phyloP scores from a whole-genome alignment of 2,888 invertebrate genomes.

The Andricus quercusramuli region DNA sequence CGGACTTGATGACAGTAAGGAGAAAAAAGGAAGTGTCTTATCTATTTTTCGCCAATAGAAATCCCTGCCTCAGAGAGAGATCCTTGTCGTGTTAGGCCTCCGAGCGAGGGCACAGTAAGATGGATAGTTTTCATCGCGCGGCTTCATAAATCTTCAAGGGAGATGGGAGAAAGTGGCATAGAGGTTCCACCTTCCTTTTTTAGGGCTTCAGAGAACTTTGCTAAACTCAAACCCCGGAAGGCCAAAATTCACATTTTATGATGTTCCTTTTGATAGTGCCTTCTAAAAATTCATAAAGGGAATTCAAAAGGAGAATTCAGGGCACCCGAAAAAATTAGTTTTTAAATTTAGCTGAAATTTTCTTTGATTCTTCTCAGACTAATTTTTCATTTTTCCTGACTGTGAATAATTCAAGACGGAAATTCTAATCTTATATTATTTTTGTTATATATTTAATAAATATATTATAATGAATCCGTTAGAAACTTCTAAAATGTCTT shows the following conservation, averaged over 20 bases:
- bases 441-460: no score
- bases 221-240: slow-evolving; percentile 43
- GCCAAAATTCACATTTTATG: background rate
- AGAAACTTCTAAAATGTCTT: no score
- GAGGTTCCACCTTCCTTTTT: slow-evolving; percentile 16
- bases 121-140: slow-evolving; percentile 70
- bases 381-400: no score
- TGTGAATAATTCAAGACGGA: no score
- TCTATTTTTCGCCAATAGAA: slow-evolving; percentile 45
- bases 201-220: slow-evolving; percentile 42
- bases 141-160: slow-evolving; percentile 68
- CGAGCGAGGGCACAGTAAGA: slow-evolving; percentile 60
- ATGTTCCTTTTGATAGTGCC: background rate
- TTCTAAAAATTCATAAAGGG: background rate
- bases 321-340: no score
- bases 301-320: background rate
- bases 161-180: slow-evolving; percentile 45
- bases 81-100: slow-evolving; percentile 54
- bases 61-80: slow-evolving; percentile 43
- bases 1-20: slow-evolving; percentile 48
- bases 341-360: no score
- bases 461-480: no score
- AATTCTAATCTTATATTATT: no score
- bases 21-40: slow-evolving; percentile 49
- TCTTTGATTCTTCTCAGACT: no score